Base-by-base conservation (phyloP, 2,888 invertebrate species). In the Drosophila neonasuta region DNA sequence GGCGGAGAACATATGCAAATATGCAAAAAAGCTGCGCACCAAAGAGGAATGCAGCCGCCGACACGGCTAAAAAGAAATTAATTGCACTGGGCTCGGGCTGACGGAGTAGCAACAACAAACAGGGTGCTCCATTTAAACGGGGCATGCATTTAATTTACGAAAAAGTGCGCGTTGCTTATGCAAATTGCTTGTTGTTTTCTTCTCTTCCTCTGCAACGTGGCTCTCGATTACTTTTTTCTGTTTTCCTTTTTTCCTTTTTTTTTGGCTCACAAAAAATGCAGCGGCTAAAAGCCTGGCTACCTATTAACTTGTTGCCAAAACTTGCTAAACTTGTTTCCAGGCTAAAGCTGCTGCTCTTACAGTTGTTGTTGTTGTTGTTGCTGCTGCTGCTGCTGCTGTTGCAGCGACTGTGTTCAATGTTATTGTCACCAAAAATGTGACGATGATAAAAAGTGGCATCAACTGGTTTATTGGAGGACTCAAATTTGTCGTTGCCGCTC, bases 131-230 rank as follows among this genome's bases (percentile, higher is more conserved):
- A 83, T 79, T 82, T 83, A 77, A 72, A 66, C 71, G 79, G 72
- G 71, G 70, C 70, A 73, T 75, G 83, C 83, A 87, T 84, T 84
- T 84, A 87, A 84, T 84, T 84, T 87, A 87, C 86, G 78, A 86
- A 82, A 84, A 87, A 87, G 80, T 87, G 87, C 87, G 83, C 87
- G 87, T 84, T 84, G 86, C 87, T 80, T 84, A 84, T 84, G 83
- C 87, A 84, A 84, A 84, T 84, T 82, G 87, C 84, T 80, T 85
- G 76, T 72, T 79, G 69, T 66, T 75, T 62, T 41, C 13, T 15
- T 15, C 49, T 68, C 62, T 61, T 52, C 36, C 36, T 11, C 11
- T 70, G 77, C 58, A 76, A 74, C 63, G 76, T 49, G 42, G 29
- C 73, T 68, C 58, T 61, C 20, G 54, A 49, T 71, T 52, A 57